Evolutionary conservation across 2,113 vertebrate genomes (phyloP).

Genomic region (Sterrhoptilus dennistouni): DNA sequence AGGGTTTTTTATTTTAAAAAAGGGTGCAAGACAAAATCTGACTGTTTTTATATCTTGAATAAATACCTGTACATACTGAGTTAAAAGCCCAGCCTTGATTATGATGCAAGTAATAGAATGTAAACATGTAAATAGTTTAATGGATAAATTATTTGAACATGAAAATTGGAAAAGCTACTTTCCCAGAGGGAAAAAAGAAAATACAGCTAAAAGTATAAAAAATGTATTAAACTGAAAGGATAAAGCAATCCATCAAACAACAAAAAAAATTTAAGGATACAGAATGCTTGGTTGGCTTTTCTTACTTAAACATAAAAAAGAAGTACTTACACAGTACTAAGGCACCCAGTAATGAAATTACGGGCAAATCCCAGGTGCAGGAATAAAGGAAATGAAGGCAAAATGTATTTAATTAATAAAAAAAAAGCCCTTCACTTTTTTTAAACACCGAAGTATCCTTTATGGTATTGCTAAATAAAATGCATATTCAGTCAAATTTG

Average conservation of each 20-base stretch:
- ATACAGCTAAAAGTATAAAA: neutral
- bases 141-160: neutral
- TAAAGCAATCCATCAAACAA: neutral
- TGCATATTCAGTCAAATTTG: neutral
- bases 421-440: neutral
- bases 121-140: neutral
- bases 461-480: neutral
- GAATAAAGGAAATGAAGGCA: neutral
- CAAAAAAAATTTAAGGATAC: neutral
- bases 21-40: neutral
- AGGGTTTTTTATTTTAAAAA: neutral
- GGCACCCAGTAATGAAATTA: neutral
- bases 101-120: neutral
- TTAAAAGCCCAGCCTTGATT: neutral
- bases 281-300: neutral
- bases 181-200: neutral
- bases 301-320: neutral
- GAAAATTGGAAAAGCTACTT: neutral
- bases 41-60: neutral
- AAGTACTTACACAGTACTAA: neutral
- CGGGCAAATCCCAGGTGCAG: neutral
- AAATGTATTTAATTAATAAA: neutral
- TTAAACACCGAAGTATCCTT: neutral
- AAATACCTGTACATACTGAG: neutral
- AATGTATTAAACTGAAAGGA: neutral